Base-by-base conservation (phyloP, 2,113 vertebrate genomes). In the Eolophus roseicapilla region DNA sequence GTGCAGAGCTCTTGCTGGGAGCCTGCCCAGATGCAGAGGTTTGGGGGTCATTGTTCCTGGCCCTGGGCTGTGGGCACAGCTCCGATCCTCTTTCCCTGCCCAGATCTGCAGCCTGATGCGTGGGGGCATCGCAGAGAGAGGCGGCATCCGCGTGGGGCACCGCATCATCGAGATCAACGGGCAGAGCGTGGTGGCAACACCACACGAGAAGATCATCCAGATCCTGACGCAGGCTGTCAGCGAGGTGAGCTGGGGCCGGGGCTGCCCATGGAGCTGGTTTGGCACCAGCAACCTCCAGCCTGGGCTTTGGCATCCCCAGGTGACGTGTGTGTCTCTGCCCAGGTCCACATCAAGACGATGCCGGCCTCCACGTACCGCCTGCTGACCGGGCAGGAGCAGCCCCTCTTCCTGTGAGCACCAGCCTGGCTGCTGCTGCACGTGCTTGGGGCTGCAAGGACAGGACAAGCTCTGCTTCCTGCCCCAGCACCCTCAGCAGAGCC, bases 281-380 rank as follows among this genome's bases (percentile, higher is more conserved):
- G 35, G 37, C 27, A 21, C 31, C 73, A 63, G 84, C 69, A 19
- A 29, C 37, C 41, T 60, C 44, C 49, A 39, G n/a, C 29, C 49
- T 0, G 0, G 11, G 63, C 21, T 17, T 28, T 19, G 19, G 10
- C 3, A 1, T 46, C 77, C 49, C 23, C 6, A 7, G 16, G 65
- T 93, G 57, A 95, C 10, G 24, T 6, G 3, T 11, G 28, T 13
- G 1, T 85, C 23, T 93, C 28, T 91, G 44, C 62, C 13, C 86
- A 99, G 99, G 99, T 99, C 55, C 99, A 99, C 93, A 98, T 99
- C 97, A 99, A 99, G 98, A 99, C 98, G 3, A 99, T 99, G 99
- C 99, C 99, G 0, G 98, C 98, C 4, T 99, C 99, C 35, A 99
- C 99, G 0, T 99, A 99, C 96, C 98, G 99, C 21, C 97, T 99